phyloP scores from a whole-genome alignment of 2,113 vertebrate species.

The Zosterops hypoxanthus region DNA sequence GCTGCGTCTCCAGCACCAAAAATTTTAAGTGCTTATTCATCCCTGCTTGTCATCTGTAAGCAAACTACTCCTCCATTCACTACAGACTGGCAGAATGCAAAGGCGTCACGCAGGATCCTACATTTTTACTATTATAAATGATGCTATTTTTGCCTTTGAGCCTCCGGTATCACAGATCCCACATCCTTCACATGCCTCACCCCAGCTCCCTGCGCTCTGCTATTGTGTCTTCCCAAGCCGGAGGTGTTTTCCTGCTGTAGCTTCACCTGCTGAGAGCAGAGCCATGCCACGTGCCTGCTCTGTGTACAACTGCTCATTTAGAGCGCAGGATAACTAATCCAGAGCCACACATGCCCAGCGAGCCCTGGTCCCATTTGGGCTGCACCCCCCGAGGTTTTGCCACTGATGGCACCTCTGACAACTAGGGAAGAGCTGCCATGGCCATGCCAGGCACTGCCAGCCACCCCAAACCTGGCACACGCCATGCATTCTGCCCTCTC shows the following conservation, averaged over 20 bases:
- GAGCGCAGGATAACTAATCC: background rate
- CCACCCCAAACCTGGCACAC: background rate
- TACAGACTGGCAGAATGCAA: slow-evolving; percentile 17
- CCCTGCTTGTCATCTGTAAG: slow-evolving; percentile 7
- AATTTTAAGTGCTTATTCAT: slow-evolving; percentile 28
- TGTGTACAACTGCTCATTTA: background rate
- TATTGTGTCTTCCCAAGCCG: background rate
- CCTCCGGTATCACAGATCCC: background rate
- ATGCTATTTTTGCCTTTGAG: slow-evolving; percentile 41
- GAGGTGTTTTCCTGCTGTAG: background rate
- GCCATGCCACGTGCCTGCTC: background rate
- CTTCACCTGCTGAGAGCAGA: background rate
- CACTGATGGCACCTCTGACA: background rate
- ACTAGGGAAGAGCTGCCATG: background rate
- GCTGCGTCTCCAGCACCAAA: background rate
- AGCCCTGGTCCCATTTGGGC: fast-evolving
- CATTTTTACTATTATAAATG: slow-evolving; percentile 7
- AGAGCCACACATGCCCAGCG: background rate
- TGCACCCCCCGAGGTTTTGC: background rate
- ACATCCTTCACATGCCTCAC: background rate
- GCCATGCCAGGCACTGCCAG: background rate
- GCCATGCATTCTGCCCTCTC: background rate
- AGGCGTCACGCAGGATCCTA: background rate
- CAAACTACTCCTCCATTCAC: slow-evolving; percentile 51
- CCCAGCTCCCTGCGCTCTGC: background rate